These are phyloP conservation scores for Rhipidura dahli DNA, from an alignment of 2,113 vertebrate species.

Conservation along the genomic window DNA sequence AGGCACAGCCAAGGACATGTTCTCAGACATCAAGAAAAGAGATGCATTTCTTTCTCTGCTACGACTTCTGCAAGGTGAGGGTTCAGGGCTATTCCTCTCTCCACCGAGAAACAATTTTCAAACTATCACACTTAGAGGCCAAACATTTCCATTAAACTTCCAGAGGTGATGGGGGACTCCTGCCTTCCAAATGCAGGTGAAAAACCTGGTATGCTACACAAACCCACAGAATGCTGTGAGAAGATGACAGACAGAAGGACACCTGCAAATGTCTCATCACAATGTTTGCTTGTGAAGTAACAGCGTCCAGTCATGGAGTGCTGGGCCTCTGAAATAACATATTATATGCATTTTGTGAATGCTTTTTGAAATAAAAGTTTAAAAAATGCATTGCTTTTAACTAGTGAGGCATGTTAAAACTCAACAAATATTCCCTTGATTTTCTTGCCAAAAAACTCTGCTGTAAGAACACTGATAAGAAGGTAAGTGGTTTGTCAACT, in stretches of 20 bases:
- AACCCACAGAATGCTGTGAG: neutral
- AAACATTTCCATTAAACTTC: neutral
- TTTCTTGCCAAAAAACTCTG: constrained; percentile 10
- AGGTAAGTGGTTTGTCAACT: neutral
- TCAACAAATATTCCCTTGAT: constrained; percentile 29
- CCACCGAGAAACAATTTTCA: neutral
- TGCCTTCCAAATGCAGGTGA: neutral
- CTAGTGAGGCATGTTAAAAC: neutral
- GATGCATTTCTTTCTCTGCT: neutral
- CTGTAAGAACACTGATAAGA: constrained; percentile 1
- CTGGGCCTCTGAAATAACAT: neutral
- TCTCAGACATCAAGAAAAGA: neutral
- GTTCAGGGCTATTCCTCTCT: neutral
- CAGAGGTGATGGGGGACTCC: neutral
- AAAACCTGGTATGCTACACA: neutral
- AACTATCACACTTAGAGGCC: neutral
- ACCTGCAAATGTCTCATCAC: neutral
- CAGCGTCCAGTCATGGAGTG: neutral
- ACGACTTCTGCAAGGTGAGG: neutral
- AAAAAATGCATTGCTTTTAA: constrained; percentile 13
- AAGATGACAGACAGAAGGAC: neutral
- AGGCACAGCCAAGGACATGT: neutral
- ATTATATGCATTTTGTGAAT: neutral
- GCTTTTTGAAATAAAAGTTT: neutral
- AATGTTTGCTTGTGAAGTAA: neutral